A percentile compares a stretch with the other conserved stretches of the same genome.
These are phyloP conservation scores for Craterocephalus amniculus DNA, from an alignment of 2,797 vertebrate genomes.

Conservation along the genomic window DNA sequence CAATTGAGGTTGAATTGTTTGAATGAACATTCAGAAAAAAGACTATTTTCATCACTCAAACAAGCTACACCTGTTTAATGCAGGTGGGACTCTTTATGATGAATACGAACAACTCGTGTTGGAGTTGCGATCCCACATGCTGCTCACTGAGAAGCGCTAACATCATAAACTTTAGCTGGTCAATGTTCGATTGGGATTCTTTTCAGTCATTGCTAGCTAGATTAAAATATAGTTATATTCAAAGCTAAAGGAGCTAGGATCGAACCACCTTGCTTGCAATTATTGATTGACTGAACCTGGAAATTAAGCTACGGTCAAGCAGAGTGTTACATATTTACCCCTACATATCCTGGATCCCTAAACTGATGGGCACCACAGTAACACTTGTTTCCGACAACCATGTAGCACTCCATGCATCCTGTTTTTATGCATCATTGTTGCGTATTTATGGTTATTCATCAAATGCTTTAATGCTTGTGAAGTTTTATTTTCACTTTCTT, in stretches of 20 bases:
- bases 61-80: neutral
- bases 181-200: neutral
- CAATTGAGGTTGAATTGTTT: neutral
- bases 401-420: too few species aligned
- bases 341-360: too few species aligned
- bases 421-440: too few species aligned
- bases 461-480: neutral
- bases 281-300: neutral
- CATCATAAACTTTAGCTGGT: neutral
- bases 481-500: neutral
- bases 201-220: neutral
- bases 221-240: neutral
- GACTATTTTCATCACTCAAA: neutral
- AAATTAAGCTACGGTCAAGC: neutral
- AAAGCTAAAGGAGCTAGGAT: neutral
- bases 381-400: too few species aligned
- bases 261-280: neutral
- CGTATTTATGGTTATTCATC: neutral
- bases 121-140: constrained; percentile 19
- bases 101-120: neutral
- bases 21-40: neutral
- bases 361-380: too few species aligned
- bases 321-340: neutral
- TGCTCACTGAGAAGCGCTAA: constrained; percentile 14
- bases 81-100: constrained; percentile 1